phyloP scores from a whole-genome alignment of 1,140 invertebrate genomes.

The Solen grandis region DNA sequence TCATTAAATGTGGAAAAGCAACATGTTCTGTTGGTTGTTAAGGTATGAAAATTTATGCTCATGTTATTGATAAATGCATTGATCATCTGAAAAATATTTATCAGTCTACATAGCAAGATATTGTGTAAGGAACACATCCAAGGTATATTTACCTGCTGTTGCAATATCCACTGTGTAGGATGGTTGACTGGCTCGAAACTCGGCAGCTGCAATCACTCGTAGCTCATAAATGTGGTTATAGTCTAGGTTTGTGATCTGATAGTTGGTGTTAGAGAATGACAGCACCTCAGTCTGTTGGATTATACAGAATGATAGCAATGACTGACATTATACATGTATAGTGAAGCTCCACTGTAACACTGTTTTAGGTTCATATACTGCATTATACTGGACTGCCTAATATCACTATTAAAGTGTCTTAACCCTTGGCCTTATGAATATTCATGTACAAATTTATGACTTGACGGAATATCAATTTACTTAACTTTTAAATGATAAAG shows the following conservation, averaged over 20 bases:
- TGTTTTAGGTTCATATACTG: neutral
- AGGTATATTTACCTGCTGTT: slow-evolving; percentile 21
- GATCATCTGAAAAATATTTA: no score
- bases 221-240: slow-evolving; percentile 17
- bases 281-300: neutral
- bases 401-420: no score
- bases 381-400: no score
- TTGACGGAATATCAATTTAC: neutral
- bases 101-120: no score
- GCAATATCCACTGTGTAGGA: slow-evolving; percentile 1
- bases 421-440: no score
- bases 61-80: no score
- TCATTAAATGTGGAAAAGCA: no score
- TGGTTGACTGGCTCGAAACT: slow-evolving; percentile 35
- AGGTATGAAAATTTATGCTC: no score
- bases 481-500: neutral
- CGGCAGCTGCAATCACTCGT: slow-evolving; percentile 14
- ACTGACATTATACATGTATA: neutral
- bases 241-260: neutral
- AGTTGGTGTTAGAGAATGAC: neutral
- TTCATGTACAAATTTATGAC: neutral
- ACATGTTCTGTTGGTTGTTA: no score
- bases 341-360: neutral
- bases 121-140: no score
- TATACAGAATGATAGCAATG: neutral